Evolutionary conservation across 2,113 vertebrate genomes (phyloP).

Genomic region (Corvus hawaiiensis): DNA sequence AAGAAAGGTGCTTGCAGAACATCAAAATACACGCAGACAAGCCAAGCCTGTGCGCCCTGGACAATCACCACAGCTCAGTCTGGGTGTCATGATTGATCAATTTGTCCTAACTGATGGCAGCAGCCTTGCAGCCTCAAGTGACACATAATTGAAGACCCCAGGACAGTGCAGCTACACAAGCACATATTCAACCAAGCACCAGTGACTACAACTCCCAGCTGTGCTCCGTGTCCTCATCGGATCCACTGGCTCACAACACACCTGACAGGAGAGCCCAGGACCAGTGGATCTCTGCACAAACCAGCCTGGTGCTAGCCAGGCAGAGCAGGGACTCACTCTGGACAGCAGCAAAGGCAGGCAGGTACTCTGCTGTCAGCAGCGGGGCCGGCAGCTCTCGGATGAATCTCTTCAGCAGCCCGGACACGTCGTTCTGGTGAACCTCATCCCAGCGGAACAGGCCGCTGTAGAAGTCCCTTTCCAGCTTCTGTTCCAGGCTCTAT

Average conservation of each 20-base stretch:
- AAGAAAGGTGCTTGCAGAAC: neutral
- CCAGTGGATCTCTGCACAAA: neutral
- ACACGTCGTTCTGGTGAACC: slow-evolving; percentile 84
- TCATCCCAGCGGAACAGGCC: slow-evolving; percentile 84
- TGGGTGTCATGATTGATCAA: neutral
- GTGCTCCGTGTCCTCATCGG: fast-evolving
- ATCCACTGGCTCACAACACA: neutral
- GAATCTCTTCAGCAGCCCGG: slow-evolving; percentile 88
- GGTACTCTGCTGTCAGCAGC: slow-evolving; percentile 85
- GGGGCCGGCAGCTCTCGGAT: slow-evolving; percentile 86
- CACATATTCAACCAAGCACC: fast-evolving
- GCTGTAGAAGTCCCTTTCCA: slow-evolving; percentile 82
- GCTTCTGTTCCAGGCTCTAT: slow-evolving; percentile 81
- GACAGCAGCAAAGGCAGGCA: slow-evolving; percentile 86
- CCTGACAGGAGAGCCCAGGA: neutral
- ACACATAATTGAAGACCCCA: neutral
- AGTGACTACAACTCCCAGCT: fast-evolving
- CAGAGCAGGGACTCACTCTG: slow-evolving; percentile 74
- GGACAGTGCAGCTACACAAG: neutral
- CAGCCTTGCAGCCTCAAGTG: neutral
- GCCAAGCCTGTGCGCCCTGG: neutral
- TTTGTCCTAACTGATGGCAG: neutral
- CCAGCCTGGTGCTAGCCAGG: fast-evolving
- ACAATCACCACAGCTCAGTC: neutral
- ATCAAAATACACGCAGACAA: neutral